These are phyloP conservation scores for Hemaris fuciformis DNA, from an alignment of 2,888 invertebrate genomes.

Conservation along the genomic window DNA sequence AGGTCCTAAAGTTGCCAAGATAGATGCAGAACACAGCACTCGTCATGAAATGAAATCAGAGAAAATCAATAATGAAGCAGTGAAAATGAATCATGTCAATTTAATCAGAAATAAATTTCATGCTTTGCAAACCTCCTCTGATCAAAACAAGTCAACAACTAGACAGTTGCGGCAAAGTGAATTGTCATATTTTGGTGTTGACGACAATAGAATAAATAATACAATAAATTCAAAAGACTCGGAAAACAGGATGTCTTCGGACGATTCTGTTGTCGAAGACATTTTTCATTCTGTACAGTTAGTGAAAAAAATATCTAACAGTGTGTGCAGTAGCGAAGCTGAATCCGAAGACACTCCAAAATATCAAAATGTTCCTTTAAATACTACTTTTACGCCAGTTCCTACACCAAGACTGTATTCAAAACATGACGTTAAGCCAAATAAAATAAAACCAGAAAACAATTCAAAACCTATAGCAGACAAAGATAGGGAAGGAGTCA, in stretches of 20 bases:
- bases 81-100: background rate
- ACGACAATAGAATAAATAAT: constrained; percentile 32
- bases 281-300: constrained; percentile 68
- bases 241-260: constrained; percentile 27
- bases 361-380: constrained; percentile 65
- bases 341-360: constrained; percentile 68
- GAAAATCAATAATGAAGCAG: background rate
- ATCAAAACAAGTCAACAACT: constrained; percentile 50
- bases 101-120: constrained; percentile 35
- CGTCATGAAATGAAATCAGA: background rate
- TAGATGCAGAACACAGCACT: constrained; percentile 13
- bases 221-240: constrained; percentile 25
- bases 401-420: constrained; percentile 62
- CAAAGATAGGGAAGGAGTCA: constrained; percentile 40
- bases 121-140: constrained; percentile 48
- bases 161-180: constrained; percentile 82
- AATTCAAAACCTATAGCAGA: constrained; percentile 59
- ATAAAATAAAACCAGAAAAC: constrained; percentile 39
- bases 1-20: constrained; percentile 19
- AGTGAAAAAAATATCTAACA: constrained; percentile 65
- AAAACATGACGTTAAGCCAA: constrained; percentile 49
- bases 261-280: constrained; percentile 46
- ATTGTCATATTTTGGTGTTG: constrained; percentile 81
- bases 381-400: constrained; percentile 51
- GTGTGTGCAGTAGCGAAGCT: constrained; percentile 70